phyloP scores from a whole-genome alignment of 2,888 invertebrate species.

The Augochlorella aurata region DNA sequence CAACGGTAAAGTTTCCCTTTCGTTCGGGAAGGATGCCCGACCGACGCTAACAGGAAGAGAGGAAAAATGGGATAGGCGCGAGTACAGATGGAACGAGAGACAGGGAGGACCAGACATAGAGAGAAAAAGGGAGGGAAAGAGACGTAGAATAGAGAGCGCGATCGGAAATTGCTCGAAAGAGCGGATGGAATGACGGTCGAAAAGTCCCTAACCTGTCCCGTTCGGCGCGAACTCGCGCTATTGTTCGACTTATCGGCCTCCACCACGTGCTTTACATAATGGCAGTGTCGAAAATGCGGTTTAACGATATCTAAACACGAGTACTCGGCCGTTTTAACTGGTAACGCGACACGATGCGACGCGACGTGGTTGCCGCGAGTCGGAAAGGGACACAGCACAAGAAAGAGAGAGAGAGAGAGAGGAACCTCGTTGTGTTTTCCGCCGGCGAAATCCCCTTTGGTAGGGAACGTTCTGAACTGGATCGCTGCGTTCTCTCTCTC shows the following conservation, averaged over 20 bases:
- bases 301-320: conserved; percentile 80
- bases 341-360: conserved; percentile 42
- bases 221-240: conserved; percentile 53
- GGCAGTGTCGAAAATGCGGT: conserved; percentile 79
- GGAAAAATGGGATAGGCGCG: background rate
- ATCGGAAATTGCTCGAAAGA: conserved; percentile 27
- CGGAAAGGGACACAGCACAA: background rate
- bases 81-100: background rate
- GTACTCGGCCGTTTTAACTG: conserved; percentile 71
- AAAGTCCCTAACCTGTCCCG: conserved; percentile 46
- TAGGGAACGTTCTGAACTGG: conserved; percentile 59
- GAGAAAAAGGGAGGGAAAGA: background rate
- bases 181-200: conserved; percentile 31
- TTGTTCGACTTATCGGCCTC: conserved; percentile 80
- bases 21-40: background rate
- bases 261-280: conserved; percentile 80
- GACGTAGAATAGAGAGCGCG: background rate
- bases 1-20: conserved; percentile 54
- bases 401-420: conserved; percentile 5
- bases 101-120: background rate
- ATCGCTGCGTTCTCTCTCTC: conserved; percentile 26
- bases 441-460: conserved; percentile 61
- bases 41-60: background rate
- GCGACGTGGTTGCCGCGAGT: background rate
- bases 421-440: conserved; percentile 57